Conservation (phyloP, 2,888 invertebrate genomes). For the Cryptus armator region DNA sequence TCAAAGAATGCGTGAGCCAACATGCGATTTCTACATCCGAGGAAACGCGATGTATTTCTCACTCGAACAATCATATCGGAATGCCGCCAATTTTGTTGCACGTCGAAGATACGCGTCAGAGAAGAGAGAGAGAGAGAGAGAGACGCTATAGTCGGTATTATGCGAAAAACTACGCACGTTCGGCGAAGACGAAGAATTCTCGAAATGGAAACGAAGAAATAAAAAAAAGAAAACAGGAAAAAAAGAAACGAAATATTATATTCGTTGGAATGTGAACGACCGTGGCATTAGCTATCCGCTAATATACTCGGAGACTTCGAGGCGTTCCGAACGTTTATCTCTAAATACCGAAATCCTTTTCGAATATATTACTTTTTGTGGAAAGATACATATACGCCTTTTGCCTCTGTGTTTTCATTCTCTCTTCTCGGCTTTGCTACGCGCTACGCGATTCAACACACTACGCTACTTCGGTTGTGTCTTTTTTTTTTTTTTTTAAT, state of each 20-base stretch:
- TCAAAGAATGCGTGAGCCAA: too few species aligned
- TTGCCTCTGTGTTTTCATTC: not conserved
- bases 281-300: slow-evolving; percentile 43
- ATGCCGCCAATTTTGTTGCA: not conserved
- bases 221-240: not conserved
- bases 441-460: not conserved
- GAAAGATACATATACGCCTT: not conserved
- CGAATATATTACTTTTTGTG: slow-evolving; percentile 52
- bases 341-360: slow-evolving; percentile 49
- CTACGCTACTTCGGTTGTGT: not conserved
- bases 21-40: too few species aligned
- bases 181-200: slow-evolving; percentile 1
- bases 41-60: too few species aligned
- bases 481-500: slow-evolving; percentile 14
- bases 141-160: not conserved
- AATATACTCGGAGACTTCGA: not conserved
- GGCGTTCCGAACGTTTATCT: slow-evolving; percentile 41
- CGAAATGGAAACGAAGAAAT: slow-evolving; percentile 5
- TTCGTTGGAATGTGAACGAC: slow-evolving; percentile 61
- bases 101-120: slow-evolving; percentile 5
- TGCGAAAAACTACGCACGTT: not conserved
- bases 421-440: not conserved
- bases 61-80: not conserved
- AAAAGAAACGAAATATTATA: slow-evolving; percentile 15
- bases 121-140: too few species aligned